A percentile compares a stretch with the other conserved stretches of the same genome.
Conservation (phyloP, 2,797 vertebrate species). For the Pipistrellus pipistrellus region DNA sequence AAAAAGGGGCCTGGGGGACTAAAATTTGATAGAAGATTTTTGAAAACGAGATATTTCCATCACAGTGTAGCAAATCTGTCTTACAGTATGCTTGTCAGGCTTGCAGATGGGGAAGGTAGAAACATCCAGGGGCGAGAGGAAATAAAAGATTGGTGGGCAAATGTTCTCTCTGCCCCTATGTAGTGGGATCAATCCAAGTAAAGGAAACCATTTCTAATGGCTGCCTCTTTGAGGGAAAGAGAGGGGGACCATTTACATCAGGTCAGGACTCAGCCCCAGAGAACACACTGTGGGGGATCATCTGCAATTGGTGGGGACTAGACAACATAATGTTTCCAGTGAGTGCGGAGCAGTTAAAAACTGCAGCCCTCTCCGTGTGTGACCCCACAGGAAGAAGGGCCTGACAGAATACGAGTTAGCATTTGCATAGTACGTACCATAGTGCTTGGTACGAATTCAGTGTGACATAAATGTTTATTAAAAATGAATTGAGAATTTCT, state of each 20-base stretch:
- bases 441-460: background rate
- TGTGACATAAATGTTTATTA: slow-evolving; percentile 59
- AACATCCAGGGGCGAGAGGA: background rate
- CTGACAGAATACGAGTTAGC: background rate
- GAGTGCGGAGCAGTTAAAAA: background rate
- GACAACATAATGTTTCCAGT: background rate
- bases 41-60: slow-evolving; percentile 73
- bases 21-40: slow-evolving; percentile 80
- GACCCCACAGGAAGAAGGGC: background rate
- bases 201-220: slow-evolving; percentile 68
- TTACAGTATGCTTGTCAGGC: slow-evolving; percentile 40
- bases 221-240: slow-evolving; percentile 27
- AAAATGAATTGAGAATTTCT: slow-evolving; percentile 59
- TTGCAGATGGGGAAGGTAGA: background rate
- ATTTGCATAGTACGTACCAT: background rate
- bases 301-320: background rate
- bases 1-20: slow-evolving; percentile 70
- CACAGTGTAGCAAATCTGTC: slow-evolving; percentile 32
- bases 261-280: slow-evolving; percentile 32
- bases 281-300: background rate
- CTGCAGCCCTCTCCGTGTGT: background rate
- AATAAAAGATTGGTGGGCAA: slow-evolving; percentile 38
- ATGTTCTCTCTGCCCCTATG: background rate
- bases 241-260: slow-evolving; percentile 51
- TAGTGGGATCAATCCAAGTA: slow-evolving; percentile 61